Evolutionary conservation across 2,888 invertebrate genomes (phyloP), one percentile per base, ranked within the genome.

Genomic region (Penaeus monodon): DNA sequence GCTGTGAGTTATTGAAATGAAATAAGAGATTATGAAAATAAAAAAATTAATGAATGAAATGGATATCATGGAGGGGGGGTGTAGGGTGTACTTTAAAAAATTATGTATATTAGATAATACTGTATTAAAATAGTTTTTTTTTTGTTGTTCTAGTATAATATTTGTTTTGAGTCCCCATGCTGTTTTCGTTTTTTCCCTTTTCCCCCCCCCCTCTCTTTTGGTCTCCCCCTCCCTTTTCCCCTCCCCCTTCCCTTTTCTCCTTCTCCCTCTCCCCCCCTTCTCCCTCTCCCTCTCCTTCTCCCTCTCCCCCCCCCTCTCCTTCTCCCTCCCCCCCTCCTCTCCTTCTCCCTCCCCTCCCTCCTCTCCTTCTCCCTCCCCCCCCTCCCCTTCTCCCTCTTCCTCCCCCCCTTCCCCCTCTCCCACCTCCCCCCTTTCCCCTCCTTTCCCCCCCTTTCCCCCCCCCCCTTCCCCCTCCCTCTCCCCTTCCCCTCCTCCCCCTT

Each of bases 1-100:
- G 97, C 92, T 93, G 97, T 97, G 93, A 95, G 96, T 44, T 6
- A 4, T 44, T 44, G 3, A 6, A 44, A 33, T 33, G 33, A 33
- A 33, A 33, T 33, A 33, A n/a, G n/a, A n/a, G n/a, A n/a, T n/a
- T n/a, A n/a, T n/a, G n/a, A n/a, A n/a, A n/a, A n/a, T n/a, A n/a
- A n/a, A n/a, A n/a, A n/a, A n/a, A n/a, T n/a, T n/a, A n/a, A n/a
- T n/a, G 38, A 6, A 38, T 38, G 38, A 44, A 44, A 44, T 44
- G 38, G 8, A 44, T 44, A 7, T 8, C 33, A 33, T 3, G 1
- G 33, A 33, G n/a, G n/a, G n/a, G n/a, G n/a, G n/a, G n/a, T n/a
- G n/a, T n/a, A n/a, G n/a, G n/a, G n/a, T n/a, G n/a, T n/a, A n/a
- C n/a, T n/a, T n/a, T n/a, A n/a, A n/a, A n/a, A n/a, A n/a, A n/a